phyloP scores from a whole-genome alignment of 2,113 vertebrate genomes.

The Budorcas taxicolor region DNA sequence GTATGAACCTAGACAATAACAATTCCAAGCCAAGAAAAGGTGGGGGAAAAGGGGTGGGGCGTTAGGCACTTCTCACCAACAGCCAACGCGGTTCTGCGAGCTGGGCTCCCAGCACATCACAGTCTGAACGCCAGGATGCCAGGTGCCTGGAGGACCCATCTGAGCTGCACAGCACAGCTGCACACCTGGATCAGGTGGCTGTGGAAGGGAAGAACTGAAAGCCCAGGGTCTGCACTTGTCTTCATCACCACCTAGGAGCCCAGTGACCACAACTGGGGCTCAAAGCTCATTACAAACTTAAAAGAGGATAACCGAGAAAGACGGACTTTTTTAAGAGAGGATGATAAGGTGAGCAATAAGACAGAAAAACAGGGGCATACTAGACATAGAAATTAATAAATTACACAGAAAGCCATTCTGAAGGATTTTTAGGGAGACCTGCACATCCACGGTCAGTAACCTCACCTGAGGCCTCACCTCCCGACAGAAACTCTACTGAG shows the following conservation, averaged over 20 bases:
- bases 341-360: background rate
- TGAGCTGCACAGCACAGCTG: background rate
- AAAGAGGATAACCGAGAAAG: background rate
- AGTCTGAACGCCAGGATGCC: background rate
- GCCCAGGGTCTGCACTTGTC: background rate
- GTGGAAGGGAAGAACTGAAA: background rate
- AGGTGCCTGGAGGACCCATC: background rate
- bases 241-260: background rate
- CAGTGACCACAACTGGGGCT: background rate
- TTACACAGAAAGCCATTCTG: background rate
- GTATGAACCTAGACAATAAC: background rate
- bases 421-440: background rate
- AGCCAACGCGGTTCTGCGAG: background rate
- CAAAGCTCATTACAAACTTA: background rate
- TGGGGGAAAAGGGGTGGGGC: background rate
- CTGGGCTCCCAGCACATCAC: rapidly evolving
- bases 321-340: background rate
- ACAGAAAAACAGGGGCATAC: background rate
- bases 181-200: too few species aligned
- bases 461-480: background rate
- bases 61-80: background rate
- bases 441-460: background rate
- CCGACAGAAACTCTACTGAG: background rate
- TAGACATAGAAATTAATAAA: background rate
- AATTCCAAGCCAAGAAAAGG: background rate